phyloP scores from a whole-genome alignment of 1,140 invertebrate genomes.

The Cotesia chilonis region DNA sequence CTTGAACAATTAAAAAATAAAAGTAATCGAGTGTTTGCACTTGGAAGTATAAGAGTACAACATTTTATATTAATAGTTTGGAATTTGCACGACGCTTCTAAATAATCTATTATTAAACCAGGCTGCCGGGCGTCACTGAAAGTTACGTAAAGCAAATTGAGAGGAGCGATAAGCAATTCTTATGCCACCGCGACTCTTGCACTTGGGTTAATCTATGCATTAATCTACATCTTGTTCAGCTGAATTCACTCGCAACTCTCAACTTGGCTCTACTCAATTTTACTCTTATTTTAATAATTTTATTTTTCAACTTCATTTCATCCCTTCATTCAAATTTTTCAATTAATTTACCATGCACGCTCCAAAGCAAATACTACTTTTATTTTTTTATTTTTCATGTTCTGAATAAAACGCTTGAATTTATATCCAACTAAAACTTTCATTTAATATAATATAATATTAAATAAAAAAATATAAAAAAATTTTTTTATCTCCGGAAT shows the following conservation, averaged over 20 bases:
- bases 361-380: too few species aligned
- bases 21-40: constrained; percentile 6
- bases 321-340: too few species aligned
- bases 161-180: constrained; percentile 31
- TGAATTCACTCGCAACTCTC: neutral
- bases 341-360: too few species aligned
- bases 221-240: neutral
- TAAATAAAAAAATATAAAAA: too few species aligned
- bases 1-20: neutral
- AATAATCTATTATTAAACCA: constrained; percentile 30
- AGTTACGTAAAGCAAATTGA: constrained; percentile 30
- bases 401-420: too few species aligned
- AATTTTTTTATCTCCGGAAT: too few species aligned
- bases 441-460: too few species aligned
- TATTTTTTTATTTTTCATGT: too few species aligned
- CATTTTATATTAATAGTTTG: constrained; percentile 19
- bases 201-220: constrained; percentile 20
- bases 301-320: too few species aligned
- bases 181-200: constrained; percentile 23
- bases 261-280: neutral
- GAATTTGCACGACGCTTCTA: constrained; percentile 25
- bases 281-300: neutral
- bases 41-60: neutral
- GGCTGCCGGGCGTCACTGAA: constrained; percentile 9
- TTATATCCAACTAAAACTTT: too few species aligned